Evolutionary conservation across 2,797 vertebrate genomes (phyloP), one percentile per base, ranked within the genome.

Genomic region (Cyclopterus lumpus): DNA sequence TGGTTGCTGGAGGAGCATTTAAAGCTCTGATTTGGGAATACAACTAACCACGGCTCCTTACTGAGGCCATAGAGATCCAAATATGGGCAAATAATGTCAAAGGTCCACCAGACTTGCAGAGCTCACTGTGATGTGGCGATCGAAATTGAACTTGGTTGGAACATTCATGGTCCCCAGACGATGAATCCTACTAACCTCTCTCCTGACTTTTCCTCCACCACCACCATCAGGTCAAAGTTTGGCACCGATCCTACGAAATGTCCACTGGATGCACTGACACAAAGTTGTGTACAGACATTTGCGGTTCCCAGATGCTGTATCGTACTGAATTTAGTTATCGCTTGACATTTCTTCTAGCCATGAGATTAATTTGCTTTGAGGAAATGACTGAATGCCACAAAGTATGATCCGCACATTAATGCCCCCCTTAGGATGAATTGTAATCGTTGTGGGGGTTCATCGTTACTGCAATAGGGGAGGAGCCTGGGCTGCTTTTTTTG

Each of bases 91-190:
- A 53, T 1, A 24, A 34, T 60, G 66, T 71, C 8, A 26, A 51
- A 38, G 20, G 36, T 24, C 30, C 48, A 36, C 32, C 8, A 6
- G 51, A 75, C 20, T 2, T 20, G 9, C 10, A 51, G 48, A 24
- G n/a, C 74, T 69, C 53, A 58, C 18, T 49, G 38, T 48, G 10
- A 70, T 30, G 34, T 64, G 57, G n/a, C 4, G 6, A 48, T 26
- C 30, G 28, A 6, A n/a, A 49, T 40, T 6, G 24, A 54, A 40
- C 34, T 10, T 61, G 15, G 14, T 28, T 26, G 6, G n/a, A 5
- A n/a, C 8, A 6, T 55, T 30, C 53, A 55, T 28, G 53, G 15
- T 36, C 30, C 36, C 16, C 7, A 40, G 4, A 26, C 2, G 51
- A 53, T 12, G 51, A 53, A 26, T 26, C 12, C 12, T 22, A n/a